Evolutionary conservation across 2,888 invertebrate genomes (phyloP).

Genomic region (Agapetus fuscipes): DNA sequence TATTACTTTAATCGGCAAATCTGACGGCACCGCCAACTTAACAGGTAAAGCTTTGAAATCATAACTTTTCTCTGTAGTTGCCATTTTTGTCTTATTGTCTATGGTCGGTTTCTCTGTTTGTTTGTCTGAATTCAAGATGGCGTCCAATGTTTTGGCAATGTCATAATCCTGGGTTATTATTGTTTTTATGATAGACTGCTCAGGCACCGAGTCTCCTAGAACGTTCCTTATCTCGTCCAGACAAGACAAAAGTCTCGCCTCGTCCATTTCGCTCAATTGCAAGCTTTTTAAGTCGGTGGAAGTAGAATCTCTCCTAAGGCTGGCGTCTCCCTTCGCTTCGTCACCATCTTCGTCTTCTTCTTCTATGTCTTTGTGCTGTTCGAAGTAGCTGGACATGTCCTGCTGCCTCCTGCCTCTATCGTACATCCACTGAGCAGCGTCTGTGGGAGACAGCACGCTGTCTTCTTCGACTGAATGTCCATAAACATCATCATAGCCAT

Average conservation of each 20-base stretch:
- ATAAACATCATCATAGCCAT: slow-evolving; percentile 82
- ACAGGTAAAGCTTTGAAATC: neutral
- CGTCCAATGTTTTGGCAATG: slow-evolving; percentile 61
- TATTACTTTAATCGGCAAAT: slow-evolving; percentile 27
- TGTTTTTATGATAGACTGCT: slow-evolving; percentile 60
- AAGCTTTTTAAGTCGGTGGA: slow-evolving; percentile 37
- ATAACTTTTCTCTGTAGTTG: neutral
- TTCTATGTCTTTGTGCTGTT: slow-evolving; percentile 43
- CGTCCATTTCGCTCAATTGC: slow-evolving; percentile 55
- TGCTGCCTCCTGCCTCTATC: slow-evolving; percentile 67
- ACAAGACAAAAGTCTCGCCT: slow-evolving; percentile 70
- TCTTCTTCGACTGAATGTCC: slow-evolving; percentile 94
- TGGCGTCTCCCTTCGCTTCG: slow-evolving; percentile 28
- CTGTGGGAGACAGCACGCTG: slow-evolving; percentile 81
- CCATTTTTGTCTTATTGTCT: slow-evolving; percentile 5
- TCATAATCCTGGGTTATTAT: slow-evolving; percentile 66
- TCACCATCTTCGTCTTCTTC: slow-evolving; percentile 47
- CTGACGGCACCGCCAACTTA: slow-evolving; percentile 7
- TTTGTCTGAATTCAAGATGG: slow-evolving; percentile 50
- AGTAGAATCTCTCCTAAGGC: slow-evolving; percentile 37
- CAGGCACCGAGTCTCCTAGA: slow-evolving; percentile 66
- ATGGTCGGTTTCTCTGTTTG: slow-evolving; percentile 23
- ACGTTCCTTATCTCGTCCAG: slow-evolving; percentile 73
- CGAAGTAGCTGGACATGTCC: slow-evolving; percentile 67
- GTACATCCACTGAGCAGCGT: slow-evolving; percentile 74